Base-by-base conservation (phyloP, 2,888 invertebrate species). In the Tanypteryx hageni region DNA sequence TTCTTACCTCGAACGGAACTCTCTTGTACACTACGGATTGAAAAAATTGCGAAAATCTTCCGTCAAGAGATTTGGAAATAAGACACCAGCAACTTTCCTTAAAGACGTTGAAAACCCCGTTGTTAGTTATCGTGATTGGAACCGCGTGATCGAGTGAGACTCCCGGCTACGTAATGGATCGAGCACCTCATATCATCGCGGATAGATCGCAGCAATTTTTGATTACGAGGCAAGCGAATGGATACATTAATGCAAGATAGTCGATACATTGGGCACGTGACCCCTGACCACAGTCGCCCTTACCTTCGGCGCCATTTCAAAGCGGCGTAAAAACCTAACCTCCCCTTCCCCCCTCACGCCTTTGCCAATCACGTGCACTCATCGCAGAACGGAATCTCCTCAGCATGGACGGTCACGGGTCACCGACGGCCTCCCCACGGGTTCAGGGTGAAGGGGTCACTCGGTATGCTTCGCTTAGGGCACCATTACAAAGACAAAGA, bases 391-490 rank as follows among this genome's bases (percentile, higher is more conserved):
- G 86, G 86, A 86, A 31, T 59, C 64, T 89, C 64, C 64, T 64
- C 44, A 44, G 83, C 56, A 57, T 83, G 56, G 83, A 44, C 83
- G 56, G 64, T 64, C 64, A 64, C 89, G 64, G 89, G 44, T 44
- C 64, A 64, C 31, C 89, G 64, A 31, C 85, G 31, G 58, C 86
- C 57, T 83, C 83, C 56, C 83, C 31, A 16, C 31, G 44, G 56
- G 56, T 57, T 83, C 83, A 44, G 31, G 89, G 89, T 64, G 61
- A 44, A 68, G 64, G 89, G 89, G 89, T 89, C 89, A 64, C 86
- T 22, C 86, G 86, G 86, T 61, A 86, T 86, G 89, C 64, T 89
- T 89, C 89, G 89, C 64, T 89, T 89, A 31, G 89, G 89, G 44
- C 31, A 64, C 31, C 89, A 14, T 59, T 18, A 4, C 83, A n/a